These are phyloP conservation scores for Patella caerulea DNA, from an alignment of 2,888 invertebrate species.

Conservation along the genomic window DNA sequence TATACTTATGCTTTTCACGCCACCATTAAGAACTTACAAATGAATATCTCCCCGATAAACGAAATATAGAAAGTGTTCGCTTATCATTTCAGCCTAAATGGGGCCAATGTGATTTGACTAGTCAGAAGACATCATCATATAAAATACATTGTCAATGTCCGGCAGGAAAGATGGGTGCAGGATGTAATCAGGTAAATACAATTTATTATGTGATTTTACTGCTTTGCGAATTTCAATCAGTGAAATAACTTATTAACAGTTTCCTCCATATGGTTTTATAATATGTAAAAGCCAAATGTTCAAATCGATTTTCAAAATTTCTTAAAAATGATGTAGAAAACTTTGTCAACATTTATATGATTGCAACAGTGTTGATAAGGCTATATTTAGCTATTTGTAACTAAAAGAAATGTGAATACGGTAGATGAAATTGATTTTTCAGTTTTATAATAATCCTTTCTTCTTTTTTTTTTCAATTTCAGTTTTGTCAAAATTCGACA, in stretches of 20 bases:
- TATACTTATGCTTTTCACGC: no score
- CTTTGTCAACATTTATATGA: no score
- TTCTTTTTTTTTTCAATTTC: slow-evolving; percentile 1
- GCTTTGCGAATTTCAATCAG: background rate
- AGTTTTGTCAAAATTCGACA: slow-evolving; percentile 64
- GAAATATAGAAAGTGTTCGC: no score
- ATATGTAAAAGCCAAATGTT: background rate
- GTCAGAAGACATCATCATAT: slow-evolving; percentile 38
- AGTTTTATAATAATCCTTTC: background rate
- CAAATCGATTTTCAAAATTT: background rate
- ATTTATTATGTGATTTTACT: no score
- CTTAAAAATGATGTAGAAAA: no score
- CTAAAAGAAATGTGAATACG: no score
- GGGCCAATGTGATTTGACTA: slow-evolving; percentile 45
- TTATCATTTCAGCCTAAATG: slow-evolving; percentile 46
- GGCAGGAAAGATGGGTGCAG: slow-evolving; percentile 41
- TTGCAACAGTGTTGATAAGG: no score
- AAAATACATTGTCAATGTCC: slow-evolving; percentile 52
- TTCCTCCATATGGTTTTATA: background rate
- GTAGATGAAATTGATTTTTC: no score
- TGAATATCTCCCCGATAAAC: no score
- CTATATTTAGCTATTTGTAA: no score
- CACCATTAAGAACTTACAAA: no score
- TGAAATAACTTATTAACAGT: background rate
- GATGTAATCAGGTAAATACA: slow-evolving; percentile 47